These are phyloP conservation scores for Cosmia pyralina DNA, from an alignment of 2,888 invertebrate genomes.

Conservation along the genomic window DNA sequence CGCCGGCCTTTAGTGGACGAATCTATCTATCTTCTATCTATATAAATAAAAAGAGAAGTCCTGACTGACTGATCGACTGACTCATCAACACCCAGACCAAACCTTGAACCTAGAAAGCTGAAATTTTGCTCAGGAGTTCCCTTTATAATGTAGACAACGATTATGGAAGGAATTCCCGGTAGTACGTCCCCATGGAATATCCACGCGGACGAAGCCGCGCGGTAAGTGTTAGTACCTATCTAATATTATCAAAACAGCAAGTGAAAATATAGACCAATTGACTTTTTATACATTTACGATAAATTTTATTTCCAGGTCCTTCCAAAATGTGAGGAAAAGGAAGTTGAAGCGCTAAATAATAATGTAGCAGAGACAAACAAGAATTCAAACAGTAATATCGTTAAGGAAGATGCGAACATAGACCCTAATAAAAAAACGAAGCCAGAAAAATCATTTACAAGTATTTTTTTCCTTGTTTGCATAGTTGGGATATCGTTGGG, in stretches of 20 bases:
- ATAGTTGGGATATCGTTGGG: constrained; percentile 80
- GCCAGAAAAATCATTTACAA: constrained; percentile 63
- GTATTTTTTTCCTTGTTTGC: constrained; percentile 79
- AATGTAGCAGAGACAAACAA: constrained; percentile 25
- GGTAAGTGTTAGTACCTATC: no score
- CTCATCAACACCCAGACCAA: no score
- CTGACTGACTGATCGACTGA: no score
- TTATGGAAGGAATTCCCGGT: no score
- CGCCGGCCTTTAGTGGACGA: no score
- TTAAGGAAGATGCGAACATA: constrained; percentile 51
- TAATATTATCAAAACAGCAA: not conserved
- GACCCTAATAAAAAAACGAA: constrained; percentile 12
- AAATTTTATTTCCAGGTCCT: constrained; percentile 60
- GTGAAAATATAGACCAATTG: not conserved
- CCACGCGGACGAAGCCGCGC: no score
- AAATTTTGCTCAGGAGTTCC: no score
- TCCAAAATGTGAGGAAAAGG: constrained; percentile 33
- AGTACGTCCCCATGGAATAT: no score
- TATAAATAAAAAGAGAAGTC: no score
- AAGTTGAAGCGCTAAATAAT: constrained; percentile 46
- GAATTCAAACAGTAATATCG: constrained; percentile 26
- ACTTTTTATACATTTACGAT: not conserved
- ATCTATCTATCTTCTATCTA: no score
- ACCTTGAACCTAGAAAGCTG: no score
- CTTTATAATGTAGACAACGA: no score